Base-by-base conservation (phyloP, 2,888 invertebrate genomes). In the Antitype chi region DNA sequence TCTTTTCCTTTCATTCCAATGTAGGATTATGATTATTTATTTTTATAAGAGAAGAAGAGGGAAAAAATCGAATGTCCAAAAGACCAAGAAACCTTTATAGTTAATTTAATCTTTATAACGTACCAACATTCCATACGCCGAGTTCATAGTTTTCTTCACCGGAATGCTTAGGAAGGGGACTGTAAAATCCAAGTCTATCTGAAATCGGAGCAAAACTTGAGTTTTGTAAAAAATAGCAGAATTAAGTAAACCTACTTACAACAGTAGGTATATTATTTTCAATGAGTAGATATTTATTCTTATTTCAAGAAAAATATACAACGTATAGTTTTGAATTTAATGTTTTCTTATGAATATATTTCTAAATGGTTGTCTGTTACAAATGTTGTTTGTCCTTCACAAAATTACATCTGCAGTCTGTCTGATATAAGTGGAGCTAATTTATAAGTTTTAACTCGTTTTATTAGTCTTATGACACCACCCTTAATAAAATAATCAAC, bases 161-260 rank as follows among this genome's bases (percentile, higher is more conserved):
- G 98, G 98, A 86, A 98, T 97, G n/a, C 97, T 95, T 38, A 98
- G 88, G 85, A 98, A 98, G 0, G 98, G 98, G 49, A 98, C 97
- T 0, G 97, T 95, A 81, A 98, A 97, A 59, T 97, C 97, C 90
- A 98, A 93, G 82, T 97, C 97, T 57, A 98, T 94, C 98, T 98
- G 92, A 94, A 82, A 64, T 68, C 1, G 15, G 69, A 63, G 1
- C 52, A 25, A 74, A 15, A 32, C 1, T 17, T 49, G 0, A 28
- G 17, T 15, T 49, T 49, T 23, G 15, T 43, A 15, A 1, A 60
- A 60, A 70, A 28, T 9, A 13, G 2, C 8, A 20, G 20, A 17
- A 71, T 23, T 23, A 62, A 9, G 15, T 69, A n/a, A n/a, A 38
- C 0, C 4, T 43, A 20, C 7, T 28, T 25, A 47, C 3, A 47